phyloP scores from a whole-genome alignment of 2,888 invertebrate species.

The Agriopis leucophaearia region DNA sequence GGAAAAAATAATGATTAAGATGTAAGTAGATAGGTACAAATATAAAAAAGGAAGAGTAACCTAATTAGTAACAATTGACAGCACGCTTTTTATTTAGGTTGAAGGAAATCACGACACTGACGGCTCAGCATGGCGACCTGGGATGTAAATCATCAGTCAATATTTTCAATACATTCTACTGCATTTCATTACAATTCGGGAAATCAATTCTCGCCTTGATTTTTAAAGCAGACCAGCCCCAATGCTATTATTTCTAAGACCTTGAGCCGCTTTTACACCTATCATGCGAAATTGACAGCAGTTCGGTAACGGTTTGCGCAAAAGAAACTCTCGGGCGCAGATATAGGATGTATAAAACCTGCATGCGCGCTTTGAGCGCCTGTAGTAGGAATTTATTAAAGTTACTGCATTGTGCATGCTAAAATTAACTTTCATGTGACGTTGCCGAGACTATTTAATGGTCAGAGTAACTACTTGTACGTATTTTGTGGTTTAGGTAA shows the following conservation, averaged over 20 bases:
- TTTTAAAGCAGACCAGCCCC: too few relatives aligned
- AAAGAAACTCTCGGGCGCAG: too few relatives aligned
- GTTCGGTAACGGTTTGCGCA: too few relatives aligned
- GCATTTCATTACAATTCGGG: neutral
- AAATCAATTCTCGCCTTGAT: too few relatives aligned
- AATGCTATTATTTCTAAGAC: neutral
- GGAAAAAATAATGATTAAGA: conserved; percentile 30
- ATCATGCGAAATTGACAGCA: too few relatives aligned
- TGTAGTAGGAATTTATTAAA: too few relatives aligned
- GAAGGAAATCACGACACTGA: neutral
- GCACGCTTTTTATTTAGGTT: conserved; percentile 10
- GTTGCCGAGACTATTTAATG: too few relatives aligned
- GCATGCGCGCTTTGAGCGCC: too few relatives aligned
- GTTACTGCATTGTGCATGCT: too few relatives aligned
- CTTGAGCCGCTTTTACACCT: neutral
- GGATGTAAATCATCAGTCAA: neutral
- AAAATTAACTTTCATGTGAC: too few relatives aligned
- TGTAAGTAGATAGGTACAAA: conserved; percentile 36
- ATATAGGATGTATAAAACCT: too few relatives aligned
- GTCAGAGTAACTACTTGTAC: too few relatives aligned
- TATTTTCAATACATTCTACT: neutral
- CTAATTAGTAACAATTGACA: neutral
- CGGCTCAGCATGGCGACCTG: neutral
- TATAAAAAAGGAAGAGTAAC: conserved; percentile 16
- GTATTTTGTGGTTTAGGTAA: neutral